Conservation (phyloP, 1,140 invertebrate species). For the Euura saliciscinereae region DNA sequence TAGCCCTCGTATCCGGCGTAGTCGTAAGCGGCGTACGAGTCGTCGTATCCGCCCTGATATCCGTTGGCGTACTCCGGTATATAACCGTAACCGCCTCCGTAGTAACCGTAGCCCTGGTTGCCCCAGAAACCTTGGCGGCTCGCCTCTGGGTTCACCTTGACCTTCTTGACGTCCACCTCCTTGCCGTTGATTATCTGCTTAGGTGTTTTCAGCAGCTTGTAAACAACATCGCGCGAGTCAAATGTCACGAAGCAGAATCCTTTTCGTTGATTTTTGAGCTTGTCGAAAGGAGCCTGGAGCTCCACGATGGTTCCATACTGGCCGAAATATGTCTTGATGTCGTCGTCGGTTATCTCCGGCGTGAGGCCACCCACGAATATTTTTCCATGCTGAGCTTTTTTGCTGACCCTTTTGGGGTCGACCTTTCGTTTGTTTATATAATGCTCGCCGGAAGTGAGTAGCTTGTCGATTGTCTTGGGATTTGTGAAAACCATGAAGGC, state of each 20-base stretch:
- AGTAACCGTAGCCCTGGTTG: slow-evolving; percentile 48
- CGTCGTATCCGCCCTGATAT: slow-evolving; percentile 55
- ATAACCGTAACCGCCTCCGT: slow-evolving; percentile 55
- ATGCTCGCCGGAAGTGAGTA: slow-evolving; percentile 63
- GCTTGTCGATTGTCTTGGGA: slow-evolving; percentile 67
- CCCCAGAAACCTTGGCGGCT: slow-evolving; percentile 55
- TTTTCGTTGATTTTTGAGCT: slow-evolving; percentile 70
- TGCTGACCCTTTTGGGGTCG: slow-evolving; percentile 69
- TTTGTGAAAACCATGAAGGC: slow-evolving; percentile 73
- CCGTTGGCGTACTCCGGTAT: slow-evolving; percentile 56
- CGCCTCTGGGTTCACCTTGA: slow-evolving; percentile 59
- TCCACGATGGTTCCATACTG: slow-evolving; percentile 70
- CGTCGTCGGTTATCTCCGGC: slow-evolving; percentile 68
- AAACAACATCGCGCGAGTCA: slow-evolving; percentile 67
- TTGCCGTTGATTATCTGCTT: slow-evolving; percentile 71
- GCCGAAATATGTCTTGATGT: slow-evolving; percentile 68
- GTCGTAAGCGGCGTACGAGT: slow-evolving; percentile 53
- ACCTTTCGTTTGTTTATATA: slow-evolving; percentile 70
- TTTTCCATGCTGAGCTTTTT: slow-evolving; percentile 67
- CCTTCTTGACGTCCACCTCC: slow-evolving; percentile 66
- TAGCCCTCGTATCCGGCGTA: slow-evolving; percentile 53
- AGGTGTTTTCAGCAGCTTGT: slow-evolving; percentile 66
- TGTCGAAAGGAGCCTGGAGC: slow-evolving; percentile 75
- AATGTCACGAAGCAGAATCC: slow-evolving; percentile 74
- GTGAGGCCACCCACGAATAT: slow-evolving; percentile 74